Conservation (phyloP, 64 coral and sea anemone genomes). For the Stichodactyla mertensii region DNA sequence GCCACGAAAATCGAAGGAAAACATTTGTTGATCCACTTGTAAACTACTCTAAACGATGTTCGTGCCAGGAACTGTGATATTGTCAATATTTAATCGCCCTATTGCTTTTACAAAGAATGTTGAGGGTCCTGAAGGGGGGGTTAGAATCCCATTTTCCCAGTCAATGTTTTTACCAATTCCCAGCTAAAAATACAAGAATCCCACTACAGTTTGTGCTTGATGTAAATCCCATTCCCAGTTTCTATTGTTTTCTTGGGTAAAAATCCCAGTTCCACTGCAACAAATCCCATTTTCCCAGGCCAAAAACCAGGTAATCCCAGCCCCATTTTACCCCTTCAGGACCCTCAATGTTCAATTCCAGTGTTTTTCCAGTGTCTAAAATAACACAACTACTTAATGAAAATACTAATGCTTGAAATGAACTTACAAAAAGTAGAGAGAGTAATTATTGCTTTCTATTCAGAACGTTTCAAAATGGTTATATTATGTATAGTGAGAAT, state of each 20-base stretch:
- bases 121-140: slow-evolving; percentile 43
- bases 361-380: too few relatives aligned
- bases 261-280: slow-evolving; percentile 29
- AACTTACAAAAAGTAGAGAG: too few relatives aligned
- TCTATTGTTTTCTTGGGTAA: slow-evolving; percentile 54
- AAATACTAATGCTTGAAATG: too few relatives aligned
- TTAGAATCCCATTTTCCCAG: slow-evolving; percentile 36
- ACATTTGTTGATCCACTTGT: slow-evolving; percentile 43
- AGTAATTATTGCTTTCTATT: too few relatives aligned
- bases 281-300: too few relatives aligned
- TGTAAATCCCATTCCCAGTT: slow-evolving; percentile 52
- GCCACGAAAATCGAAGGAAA: slow-evolving; percentile 36
- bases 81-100: slow-evolving; percentile 51
- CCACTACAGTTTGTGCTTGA: slow-evolving; percentile 51
- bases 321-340: slow-evolving; percentile 34
- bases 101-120: slow-evolving; percentile 53
- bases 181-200: slow-evolving; percentile 52
- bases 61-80: slow-evolving; percentile 42
- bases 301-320: slow-evolving; percentile 23
- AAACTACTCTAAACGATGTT: slow-evolving; percentile 31
- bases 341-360: background rate
- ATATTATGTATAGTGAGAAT: background rate
- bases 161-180: slow-evolving; percentile 50
- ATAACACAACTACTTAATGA: too few relatives aligned
- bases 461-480: slow-evolving; percentile 24